Percentiles rank a stretch among this genome's conserved stretches.
Evolutionary conservation across 2,113 vertebrate species (phyloP).

Genomic region (Hemibagrus wyckioides): DNA sequence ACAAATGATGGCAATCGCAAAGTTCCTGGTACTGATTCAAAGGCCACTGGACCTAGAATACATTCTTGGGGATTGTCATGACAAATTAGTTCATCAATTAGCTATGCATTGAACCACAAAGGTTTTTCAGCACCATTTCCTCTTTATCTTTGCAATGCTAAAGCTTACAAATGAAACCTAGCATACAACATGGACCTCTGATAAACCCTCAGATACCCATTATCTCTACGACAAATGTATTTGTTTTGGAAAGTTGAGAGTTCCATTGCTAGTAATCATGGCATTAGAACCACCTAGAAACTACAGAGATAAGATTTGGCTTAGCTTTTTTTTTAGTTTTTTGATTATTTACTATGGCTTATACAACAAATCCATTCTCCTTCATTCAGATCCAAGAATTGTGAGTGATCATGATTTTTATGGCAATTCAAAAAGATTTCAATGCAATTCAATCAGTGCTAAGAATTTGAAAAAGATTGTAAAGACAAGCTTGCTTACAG

Average conservation of each 20-base stretch:
- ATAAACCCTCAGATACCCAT: neutral
- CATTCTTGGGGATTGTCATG: neutral
- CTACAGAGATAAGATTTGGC: neutral
- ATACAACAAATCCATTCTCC: neutral
- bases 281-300: neutral
- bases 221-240: neutral
- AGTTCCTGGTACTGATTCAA: neutral
- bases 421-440: neutral
- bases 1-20: neutral
- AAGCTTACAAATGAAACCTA: neutral
- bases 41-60: neutral
- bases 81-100: neutral
- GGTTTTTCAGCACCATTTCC: neutral
- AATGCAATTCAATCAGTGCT: too few species aligned
- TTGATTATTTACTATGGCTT: neutral
- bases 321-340: neutral
- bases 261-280: neutral
- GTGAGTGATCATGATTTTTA: neutral
- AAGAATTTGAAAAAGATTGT: neutral
- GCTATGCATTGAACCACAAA: neutral
- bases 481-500: neutral
- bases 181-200: neutral
- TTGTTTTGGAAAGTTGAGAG: neutral
- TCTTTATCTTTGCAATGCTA: neutral
- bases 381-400: neutral